phyloP scores from a whole-genome alignment of 2,797 vertebrate species.

The Buphagus erythrorhynchus region DNA sequence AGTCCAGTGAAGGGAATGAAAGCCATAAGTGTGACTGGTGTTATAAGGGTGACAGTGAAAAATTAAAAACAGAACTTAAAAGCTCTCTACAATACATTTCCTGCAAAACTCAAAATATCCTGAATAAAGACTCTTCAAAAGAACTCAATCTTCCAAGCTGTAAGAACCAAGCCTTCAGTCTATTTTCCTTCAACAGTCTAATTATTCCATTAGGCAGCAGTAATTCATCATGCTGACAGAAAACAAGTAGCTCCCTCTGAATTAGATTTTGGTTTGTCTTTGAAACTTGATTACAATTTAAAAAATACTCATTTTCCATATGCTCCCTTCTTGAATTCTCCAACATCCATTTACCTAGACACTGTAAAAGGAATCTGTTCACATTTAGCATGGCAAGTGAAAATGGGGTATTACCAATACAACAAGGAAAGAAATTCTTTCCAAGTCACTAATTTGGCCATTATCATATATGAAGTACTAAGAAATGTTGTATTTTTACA shows the following conservation, averaged over 20 bases:
- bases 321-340: background rate
- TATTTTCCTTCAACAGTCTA: background rate
- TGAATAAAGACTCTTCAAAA: conserved; percentile 2
- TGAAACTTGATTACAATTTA: background rate
- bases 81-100: background rate
- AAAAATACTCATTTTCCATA: background rate
- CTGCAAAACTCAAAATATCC: background rate
- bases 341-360: background rate
- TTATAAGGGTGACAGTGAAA: background rate
- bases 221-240: background rate
- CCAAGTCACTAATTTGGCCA: background rate
- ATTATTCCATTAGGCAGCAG: background rate
- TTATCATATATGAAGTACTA: background rate
- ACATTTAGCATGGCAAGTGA: background rate
- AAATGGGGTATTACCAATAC: background rate
- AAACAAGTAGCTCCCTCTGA: background rate
- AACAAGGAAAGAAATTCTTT: background rate
- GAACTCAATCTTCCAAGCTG: background rate
- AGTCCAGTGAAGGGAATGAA: background rate
- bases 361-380: background rate
- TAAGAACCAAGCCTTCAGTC: background rate
- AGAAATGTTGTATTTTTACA: background rate
- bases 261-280: background rate
- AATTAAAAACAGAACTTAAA: background rate
- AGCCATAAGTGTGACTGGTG: background rate